Percentiles rank a stretch among this genome's conserved stretches.
phyloP scores from a whole-genome alignment of 2,888 invertebrate species.

The Schizotus pectinicornis region DNA sequence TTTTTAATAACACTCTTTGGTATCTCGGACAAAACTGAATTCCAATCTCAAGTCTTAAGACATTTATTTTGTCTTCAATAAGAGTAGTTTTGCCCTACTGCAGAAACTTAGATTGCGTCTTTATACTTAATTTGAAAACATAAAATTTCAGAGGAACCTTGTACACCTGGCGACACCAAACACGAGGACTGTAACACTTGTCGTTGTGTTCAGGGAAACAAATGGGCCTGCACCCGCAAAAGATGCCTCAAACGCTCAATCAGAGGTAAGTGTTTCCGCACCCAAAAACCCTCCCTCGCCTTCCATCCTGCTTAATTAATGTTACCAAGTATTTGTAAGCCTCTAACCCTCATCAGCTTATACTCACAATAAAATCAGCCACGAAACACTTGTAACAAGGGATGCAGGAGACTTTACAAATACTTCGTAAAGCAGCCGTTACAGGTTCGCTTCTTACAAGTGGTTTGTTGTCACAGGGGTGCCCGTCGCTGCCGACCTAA shows the following conservation, averaged over 20 bases:
- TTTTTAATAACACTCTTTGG: background rate
- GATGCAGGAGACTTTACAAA: slow-evolving; percentile 8
- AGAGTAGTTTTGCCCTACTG: too few relatives aligned
- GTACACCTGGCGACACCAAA: slow-evolving; percentile 31
- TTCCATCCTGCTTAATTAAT: too few relatives aligned
- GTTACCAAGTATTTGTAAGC: slow-evolving; percentile 38
- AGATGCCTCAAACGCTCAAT: slow-evolving; percentile 55
- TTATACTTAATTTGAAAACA: too few relatives aligned
- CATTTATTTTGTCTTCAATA: too few relatives aligned
- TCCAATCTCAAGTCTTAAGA: too few relatives aligned
- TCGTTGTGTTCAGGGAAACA: slow-evolving; percentile 45
- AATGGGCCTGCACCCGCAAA: slow-evolving; percentile 61
- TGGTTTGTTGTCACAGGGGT: slow-evolving; percentile 38
- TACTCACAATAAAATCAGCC: background rate
- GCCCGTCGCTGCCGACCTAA: slow-evolving; percentile 46
- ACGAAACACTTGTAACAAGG: slow-evolving; percentile 22
- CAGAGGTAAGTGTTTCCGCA: slow-evolving; percentile 50
- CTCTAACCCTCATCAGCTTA: slow-evolving; percentile 14
- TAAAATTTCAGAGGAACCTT: slow-evolving; percentile 14
- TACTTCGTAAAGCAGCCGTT: slow-evolving; percentile 12
- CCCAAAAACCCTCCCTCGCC: too few relatives aligned
- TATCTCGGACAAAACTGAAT: background rate
- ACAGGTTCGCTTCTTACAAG: slow-evolving; percentile 12
- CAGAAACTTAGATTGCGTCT: too few relatives aligned
- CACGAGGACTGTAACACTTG: slow-evolving; percentile 39